Base-by-base conservation (phyloP, 2,797 vertebrate species). In the Peromyscus aztecus region DNA sequence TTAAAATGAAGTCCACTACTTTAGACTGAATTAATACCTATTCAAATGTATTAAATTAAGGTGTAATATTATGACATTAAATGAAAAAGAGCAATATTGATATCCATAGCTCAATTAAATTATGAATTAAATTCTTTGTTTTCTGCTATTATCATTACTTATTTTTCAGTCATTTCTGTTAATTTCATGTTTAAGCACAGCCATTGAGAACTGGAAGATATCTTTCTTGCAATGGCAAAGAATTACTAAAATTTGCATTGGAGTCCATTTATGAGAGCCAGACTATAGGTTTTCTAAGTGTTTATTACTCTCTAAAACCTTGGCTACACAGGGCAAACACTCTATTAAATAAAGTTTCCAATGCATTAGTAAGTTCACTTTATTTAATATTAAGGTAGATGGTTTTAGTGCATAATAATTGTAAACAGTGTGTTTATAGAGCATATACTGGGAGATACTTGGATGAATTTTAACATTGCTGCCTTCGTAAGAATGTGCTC, bases 1-100 rank as follows among this genome's bases (percentile, higher is more conserved):
- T 91, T 96, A 82, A 82, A 96, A 76, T 8, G 2, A 97, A 61
- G 81, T 93, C 40, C 71, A 27, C 24, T 75, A 40, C 86, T 96
- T 95, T 95, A 0, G 2, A 0, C 87, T 97, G 55, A 85, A n/a
- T 40, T 81, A 96, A 52, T 75, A 2, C 29, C 37, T 59, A 14
- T 95, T 98, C 86, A 49, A 46, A 94, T 78, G 27, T 85, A 57
- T 0, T 34, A 82, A 73, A 92, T 90, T 37, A 83, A 31, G 8
- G 31, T 76, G 40, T 71, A 96, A 95, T 31, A 0, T 92, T 89
- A 92, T 84, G 5, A 34, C 90, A 9, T 83, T 95, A 96, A 80
- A 67, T 2, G 6, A 91, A 82, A 52, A 89, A 61, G 7, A 49
- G 0, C 0, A 81, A 19, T 86, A 40, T 31, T 27, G 31, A 52